Conservation (phyloP, 2,888 invertebrate genomes). For the Dyspetes luteomarginatus region DNA sequence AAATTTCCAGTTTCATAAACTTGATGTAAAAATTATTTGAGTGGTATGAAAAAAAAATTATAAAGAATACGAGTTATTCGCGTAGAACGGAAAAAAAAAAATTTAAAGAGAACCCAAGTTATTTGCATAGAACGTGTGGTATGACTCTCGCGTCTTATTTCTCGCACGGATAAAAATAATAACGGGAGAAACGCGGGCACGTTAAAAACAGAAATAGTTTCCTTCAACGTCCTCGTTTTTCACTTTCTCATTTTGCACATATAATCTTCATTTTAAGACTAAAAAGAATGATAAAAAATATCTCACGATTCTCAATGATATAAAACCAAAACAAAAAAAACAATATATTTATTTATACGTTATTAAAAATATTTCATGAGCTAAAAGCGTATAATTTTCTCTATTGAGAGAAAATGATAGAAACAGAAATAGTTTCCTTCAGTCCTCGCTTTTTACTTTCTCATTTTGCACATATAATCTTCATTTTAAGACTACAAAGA, state of each 20-base stretch:
- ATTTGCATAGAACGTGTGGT: conserved; percentile 24
- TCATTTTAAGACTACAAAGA: conserved; percentile 32
- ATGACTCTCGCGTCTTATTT: conserved; percentile 7
- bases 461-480: conserved; percentile 36
- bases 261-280: conserved; percentile 20
- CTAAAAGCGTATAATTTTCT: too few species aligned
- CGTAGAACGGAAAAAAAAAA: conserved; percentile 1
- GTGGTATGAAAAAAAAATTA: too few species aligned
- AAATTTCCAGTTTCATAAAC: too few species aligned
- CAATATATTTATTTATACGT: too few species aligned
- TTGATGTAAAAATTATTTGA: too few species aligned
- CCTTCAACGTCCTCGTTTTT: background rate
- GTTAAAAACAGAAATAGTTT: conserved; percentile 75
- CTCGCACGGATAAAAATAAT: conserved; percentile 67
- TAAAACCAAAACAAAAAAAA: too few species aligned
- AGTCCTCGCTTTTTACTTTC: background rate
- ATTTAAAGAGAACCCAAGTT: conserved; percentile 24
- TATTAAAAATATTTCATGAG: too few species aligned
- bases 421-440: conserved; percentile 73
- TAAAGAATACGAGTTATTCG: background rate
- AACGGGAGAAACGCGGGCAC: conserved; percentile 73
- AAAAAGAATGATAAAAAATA: conserved; percentile 19
- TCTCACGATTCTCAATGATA: too few species aligned
- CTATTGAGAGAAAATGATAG: too few species aligned
- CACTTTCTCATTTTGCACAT: conserved; percentile 40